Evolutionary conservation across 2,888 invertebrate genomes (phyloP).

Genomic region (Tetragonisca angustula): DNA sequence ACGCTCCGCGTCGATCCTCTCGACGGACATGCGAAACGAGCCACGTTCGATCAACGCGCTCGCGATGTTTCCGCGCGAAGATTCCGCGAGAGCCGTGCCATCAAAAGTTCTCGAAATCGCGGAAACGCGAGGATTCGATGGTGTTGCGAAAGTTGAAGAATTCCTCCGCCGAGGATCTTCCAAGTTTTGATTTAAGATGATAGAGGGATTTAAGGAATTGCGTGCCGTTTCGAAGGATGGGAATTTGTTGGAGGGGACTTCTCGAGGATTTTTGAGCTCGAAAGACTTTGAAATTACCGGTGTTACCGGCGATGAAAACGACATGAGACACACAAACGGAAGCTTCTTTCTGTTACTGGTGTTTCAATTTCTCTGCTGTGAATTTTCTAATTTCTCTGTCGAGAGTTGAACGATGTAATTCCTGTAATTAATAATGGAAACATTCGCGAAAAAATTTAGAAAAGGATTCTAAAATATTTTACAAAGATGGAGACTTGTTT

Average conservation of each 20-base stretch:
- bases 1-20: conserved; percentile 38
- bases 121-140: background rate
- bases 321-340: too few relatives aligned
- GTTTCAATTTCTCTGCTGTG: too few relatives aligned
- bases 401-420: too few relatives aligned
- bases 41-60: conserved; percentile 42
- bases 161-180: background rate
- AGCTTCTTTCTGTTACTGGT: too few relatives aligned
- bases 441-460: too few relatives aligned
- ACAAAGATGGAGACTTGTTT: too few relatives aligned
- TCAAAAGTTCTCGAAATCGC: conserved; percentile 2
- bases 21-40: conserved; percentile 32
- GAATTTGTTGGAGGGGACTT: background rate
- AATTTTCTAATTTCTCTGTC: too few relatives aligned
- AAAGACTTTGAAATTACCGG: too few relatives aligned
- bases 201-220: background rate
- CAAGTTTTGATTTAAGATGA: background rate
- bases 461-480: too few relatives aligned
- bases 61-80: background rate
- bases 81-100: background rate
- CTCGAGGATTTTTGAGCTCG: background rate
- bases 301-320: too few relatives aligned
- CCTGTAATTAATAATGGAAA: too few relatives aligned
- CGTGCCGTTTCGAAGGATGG: background rate
- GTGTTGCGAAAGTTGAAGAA: background rate